Conservation (phyloP, 2,888 invertebrate genomes). For the Cyrtodaria siliqua region DNA sequence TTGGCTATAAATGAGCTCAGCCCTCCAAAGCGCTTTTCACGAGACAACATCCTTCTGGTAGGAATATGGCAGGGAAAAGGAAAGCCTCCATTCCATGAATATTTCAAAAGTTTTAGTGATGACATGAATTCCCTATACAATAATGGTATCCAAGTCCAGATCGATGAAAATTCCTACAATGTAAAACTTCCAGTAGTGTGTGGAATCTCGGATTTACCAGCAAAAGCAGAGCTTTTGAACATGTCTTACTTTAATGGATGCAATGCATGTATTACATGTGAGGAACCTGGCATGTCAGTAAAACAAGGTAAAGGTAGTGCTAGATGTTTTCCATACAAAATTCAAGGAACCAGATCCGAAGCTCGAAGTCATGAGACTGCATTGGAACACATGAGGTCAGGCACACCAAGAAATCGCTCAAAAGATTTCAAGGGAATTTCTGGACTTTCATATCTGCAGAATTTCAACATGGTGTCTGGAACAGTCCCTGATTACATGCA, state of each 20-base stretch:
- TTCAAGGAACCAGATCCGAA: slow-evolving; percentile 2
- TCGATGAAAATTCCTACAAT: slow-evolving; percentile 7
- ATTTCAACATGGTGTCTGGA: slow-evolving; percentile 37
- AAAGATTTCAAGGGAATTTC: slow-evolving; percentile 45
- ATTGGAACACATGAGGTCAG: slow-evolving; percentile 20
- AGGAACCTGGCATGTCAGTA: slow-evolving; percentile 54
- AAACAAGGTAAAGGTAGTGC: slow-evolving; percentile 32
- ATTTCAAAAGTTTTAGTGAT: slow-evolving; percentile 4
- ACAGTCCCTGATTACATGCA: slow-evolving; percentile 61
- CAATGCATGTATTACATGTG: slow-evolving; percentile 61
- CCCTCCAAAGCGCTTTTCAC: slow-evolving; percentile 26
- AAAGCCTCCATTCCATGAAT: slow-evolving; percentile 47
- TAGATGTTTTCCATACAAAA: slow-evolving; percentile 33
- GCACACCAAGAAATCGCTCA: slow-evolving; percentile 16
- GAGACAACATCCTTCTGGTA: slow-evolving; percentile 43
- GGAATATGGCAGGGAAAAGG: slow-evolving; percentile 62
- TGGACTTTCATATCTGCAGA: slow-evolving; percentile 15
- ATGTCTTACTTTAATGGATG: slow-evolving; percentile 64
- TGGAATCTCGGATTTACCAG: slow-evolving; percentile 53
- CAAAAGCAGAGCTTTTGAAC: slow-evolving; percentile 61
- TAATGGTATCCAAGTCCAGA: slow-evolving; percentile 40
- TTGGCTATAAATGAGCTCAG: slow-evolving; percentile 35
- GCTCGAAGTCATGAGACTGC: slow-evolving; percentile 14
- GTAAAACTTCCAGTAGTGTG: slow-evolving; percentile 31
- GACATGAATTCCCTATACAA: slow-evolving; percentile 24